Percentiles rank a stretch among this genome's conserved stretches.
Evolutionary conservation across 2,113 vertebrate genomes (phyloP).

Genomic region (Recurvirostra avosetta): DNA sequence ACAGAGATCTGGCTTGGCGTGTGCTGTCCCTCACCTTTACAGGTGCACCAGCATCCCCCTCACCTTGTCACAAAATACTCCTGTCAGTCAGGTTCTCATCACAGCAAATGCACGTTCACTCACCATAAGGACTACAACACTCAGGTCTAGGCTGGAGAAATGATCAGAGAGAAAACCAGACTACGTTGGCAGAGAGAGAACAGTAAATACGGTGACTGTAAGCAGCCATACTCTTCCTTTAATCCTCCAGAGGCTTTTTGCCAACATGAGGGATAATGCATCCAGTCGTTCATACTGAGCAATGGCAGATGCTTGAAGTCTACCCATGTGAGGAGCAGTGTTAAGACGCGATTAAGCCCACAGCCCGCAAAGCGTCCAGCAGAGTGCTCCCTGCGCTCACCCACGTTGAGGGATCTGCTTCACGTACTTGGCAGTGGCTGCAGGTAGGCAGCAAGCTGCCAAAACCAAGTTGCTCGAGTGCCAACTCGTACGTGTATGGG

Average conservation of each 20-base stretch:
- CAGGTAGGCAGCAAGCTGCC: conserved; percentile 2
- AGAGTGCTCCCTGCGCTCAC: not conserved
- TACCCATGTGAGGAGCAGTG: not conserved
- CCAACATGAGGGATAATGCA: not conserved
- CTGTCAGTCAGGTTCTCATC: no score
- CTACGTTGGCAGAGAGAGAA: not conserved
- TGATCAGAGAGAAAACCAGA: not conserved
- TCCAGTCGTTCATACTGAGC: not conserved
- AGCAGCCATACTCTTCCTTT: not conserved
- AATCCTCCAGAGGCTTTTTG: not conserved
- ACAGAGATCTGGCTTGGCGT: no score
- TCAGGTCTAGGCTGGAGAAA: not conserved
- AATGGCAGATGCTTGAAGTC: not conserved
- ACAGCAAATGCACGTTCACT: not conserved
- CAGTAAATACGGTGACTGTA: not conserved
- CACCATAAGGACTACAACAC: not conserved
- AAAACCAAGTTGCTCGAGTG: not conserved
- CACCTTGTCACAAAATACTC: no score
- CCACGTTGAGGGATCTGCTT: not conserved
- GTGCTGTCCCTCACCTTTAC: no score
- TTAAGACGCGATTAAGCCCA: not conserved
- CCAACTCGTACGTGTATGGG: not conserved
- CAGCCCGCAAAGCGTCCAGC: not conserved
- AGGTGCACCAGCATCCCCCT: no score
- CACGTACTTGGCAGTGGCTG: not conserved